Percentiles rank a stretch among this genome's conserved stretches.
phyloP scores from a whole-genome alignment of 2,113 vertebrate species.

The Osmerus eperlanus region DNA sequence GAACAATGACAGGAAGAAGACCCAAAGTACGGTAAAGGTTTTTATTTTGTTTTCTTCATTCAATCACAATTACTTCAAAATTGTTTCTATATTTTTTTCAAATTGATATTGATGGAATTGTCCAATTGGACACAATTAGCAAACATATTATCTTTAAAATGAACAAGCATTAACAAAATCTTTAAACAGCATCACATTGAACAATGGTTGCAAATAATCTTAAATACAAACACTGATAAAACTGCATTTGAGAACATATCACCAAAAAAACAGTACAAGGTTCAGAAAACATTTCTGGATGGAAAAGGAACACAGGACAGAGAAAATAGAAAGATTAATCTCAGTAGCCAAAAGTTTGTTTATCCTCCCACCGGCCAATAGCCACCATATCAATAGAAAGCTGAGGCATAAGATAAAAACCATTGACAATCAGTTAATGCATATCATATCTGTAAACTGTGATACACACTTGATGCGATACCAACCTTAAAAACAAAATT shows the following conservation, averaged over 20 bases:
- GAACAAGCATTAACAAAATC: constrained; percentile 42
- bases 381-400: no score
- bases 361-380: no score
- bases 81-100: constrained; percentile 27
- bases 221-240: constrained; percentile 29
- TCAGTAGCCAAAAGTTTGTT: no score
- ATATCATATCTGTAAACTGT: no score
- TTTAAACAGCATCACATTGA: constrained; percentile 38
- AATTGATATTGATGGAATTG: constrained; percentile 41
- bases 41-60: constrained; percentile 52
- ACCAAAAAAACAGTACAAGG: not conserved
- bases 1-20: not conserved
- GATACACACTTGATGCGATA: no score
- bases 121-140: constrained; percentile 26
- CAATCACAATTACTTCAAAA: constrained; percentile 51
- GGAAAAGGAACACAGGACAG: not conserved
- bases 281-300: not conserved
- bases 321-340: no score
- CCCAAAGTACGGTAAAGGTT: not conserved
- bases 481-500: no score
- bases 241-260: constrained; percentile 22
- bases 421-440: no score
- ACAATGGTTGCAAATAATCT: constrained; percentile 38
- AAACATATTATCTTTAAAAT: constrained; percentile 34
- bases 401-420: no score